phyloP scores from a whole-genome alignment of 2,113 vertebrate genomes.

The Pampusana beccarii region DNA sequence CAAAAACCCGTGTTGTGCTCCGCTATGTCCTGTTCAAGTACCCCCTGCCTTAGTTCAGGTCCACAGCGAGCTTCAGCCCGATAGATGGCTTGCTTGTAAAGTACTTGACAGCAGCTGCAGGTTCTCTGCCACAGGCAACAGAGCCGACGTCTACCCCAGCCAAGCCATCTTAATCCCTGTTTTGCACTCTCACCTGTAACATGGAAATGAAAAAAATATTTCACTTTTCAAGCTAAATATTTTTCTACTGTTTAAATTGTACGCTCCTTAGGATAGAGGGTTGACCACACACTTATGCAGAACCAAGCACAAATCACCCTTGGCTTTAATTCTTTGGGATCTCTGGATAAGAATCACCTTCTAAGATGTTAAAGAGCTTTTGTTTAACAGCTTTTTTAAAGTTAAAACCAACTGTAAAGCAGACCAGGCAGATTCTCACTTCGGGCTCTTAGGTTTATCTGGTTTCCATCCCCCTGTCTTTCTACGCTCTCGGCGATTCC shows the following conservation, averaged over 20 bases:
- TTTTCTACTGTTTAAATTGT: neutral
- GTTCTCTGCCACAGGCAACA: neutral
- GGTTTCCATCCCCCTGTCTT: neutral
- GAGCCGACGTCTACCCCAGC: neutral
- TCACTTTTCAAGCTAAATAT: neutral
- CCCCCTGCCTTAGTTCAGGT: neutral
- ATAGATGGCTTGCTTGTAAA: neutral
- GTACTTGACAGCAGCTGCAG: neutral
- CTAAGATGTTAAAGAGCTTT: neutral
- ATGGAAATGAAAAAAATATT: neutral
- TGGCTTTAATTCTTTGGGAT: neutral
- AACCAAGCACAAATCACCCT: neutral
- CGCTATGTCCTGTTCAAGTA: neutral
- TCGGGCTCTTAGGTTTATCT: neutral
- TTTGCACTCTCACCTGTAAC: neutral
- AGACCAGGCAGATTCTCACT: neutral
- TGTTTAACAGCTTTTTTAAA: neutral
- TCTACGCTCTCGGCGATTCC: neutral
- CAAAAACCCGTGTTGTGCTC: neutral
- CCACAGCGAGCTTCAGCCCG: neutral
- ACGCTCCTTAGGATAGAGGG: neutral
- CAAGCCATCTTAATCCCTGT: neutral
- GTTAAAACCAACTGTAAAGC: neutral
- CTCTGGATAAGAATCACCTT: neutral
- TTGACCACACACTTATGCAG: neutral